phyloP scores from a whole-genome alignment of 23 tunicate genomes.

The Oikopleura vanhoeffeni region DNA sequence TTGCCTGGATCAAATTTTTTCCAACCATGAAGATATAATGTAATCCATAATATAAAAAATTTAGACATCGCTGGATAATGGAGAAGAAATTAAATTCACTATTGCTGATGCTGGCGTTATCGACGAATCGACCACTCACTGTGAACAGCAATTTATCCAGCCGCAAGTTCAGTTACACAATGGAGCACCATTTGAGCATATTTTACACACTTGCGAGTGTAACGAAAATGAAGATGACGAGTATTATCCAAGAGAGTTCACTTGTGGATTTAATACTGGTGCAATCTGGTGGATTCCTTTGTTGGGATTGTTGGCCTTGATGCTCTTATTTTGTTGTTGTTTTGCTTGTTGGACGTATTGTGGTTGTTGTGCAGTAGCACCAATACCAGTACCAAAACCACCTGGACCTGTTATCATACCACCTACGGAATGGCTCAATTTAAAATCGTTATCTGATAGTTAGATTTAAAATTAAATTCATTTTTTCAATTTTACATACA shows the following conservation, averaged over 20 bases:
- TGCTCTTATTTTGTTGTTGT: neutral
- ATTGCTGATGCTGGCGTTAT: neutral
- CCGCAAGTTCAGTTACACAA: neutral
- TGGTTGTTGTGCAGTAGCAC: neutral
- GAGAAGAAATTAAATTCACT: neutral
- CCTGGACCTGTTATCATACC: too few species aligned
- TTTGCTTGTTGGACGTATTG: neutral
- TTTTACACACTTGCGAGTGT: neutral
- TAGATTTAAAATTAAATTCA: too few species aligned
- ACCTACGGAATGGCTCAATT: too few species aligned
- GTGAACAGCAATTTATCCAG: neutral
- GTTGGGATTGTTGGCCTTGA: neutral
- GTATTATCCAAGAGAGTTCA: neutral
- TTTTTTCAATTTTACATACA: too few species aligned
- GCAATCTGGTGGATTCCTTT: neutral
- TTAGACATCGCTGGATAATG: neutral
- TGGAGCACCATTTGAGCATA: neutral
- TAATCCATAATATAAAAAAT: neutral
- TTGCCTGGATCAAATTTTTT: too few species aligned
- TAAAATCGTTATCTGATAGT: too few species aligned
- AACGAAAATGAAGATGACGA: neutral
- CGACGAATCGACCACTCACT: neutral
- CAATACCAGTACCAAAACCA: too few species aligned
- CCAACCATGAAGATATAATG: too few species aligned
- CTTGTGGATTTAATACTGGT: neutral